A percentile compares a stretch with the other conserved stretches of the same genome.
phyloP scores from a whole-genome alignment of 1,140 invertebrate species.

The Octopus sinensis region DNA sequence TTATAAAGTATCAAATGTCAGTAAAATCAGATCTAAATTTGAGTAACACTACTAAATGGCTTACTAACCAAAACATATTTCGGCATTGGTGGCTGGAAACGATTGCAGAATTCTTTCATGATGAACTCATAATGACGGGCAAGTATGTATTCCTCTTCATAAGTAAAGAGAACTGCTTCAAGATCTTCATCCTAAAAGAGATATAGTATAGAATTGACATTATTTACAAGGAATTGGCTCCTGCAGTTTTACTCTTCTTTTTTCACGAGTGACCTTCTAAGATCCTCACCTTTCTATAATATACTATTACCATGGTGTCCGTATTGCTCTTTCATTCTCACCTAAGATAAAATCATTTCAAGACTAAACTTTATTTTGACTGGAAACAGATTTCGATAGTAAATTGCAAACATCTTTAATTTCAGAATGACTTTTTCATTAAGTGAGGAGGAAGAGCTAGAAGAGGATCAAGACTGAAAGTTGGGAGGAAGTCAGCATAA shows the following conservation, averaged over 20 bases:
- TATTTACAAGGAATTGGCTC: not conserved
- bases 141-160: conserved; percentile 78
- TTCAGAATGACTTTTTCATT: not conserved
- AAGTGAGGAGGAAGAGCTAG: not conserved
- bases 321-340: too few species aligned
- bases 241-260: not conserved
- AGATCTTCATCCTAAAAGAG: conserved; percentile 60
- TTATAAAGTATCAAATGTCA: too few species aligned
- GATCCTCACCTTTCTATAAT: too few species aligned
- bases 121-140: conserved; percentile 81
- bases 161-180: conserved; percentile 69
- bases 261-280: too few species aligned
- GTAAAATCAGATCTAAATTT: not conserved
- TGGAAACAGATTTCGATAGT: not conserved
- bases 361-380: too few species aligned
- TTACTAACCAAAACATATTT: conserved; percentile 70
- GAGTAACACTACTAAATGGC: not conserved
- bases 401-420: not conserved
- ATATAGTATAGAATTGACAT: conserved; percentile 15
- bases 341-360: too few species aligned
- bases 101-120: conserved; percentile 87
- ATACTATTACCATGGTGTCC: too few species aligned
- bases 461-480: not conserved
- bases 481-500: too few species aligned
- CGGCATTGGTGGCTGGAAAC: conserved; percentile 91